Evolutionary conservation across 1,140 invertebrate species (phyloP).

Genomic region (Zaprionus camerounensis): DNA sequence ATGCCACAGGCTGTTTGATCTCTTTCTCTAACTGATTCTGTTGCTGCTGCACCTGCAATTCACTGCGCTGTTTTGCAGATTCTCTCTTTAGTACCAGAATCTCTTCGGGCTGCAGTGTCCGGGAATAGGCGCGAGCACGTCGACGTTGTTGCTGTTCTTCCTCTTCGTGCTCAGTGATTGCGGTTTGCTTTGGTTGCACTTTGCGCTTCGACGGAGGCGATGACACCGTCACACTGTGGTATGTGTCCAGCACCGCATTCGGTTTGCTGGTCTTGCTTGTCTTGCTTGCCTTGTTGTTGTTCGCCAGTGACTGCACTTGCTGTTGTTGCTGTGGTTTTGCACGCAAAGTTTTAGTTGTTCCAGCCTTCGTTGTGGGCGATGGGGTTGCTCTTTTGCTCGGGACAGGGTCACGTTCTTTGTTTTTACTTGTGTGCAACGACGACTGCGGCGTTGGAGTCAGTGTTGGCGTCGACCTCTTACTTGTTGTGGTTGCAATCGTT

Average conservation of each 20-base stretch:
- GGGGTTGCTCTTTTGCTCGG: slow-evolving; percentile 57
- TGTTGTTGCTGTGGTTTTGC: slow-evolving; percentile 29
- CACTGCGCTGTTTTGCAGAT: slow-evolving; percentile 62
- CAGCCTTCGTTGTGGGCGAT: slow-evolving; percentile 50
- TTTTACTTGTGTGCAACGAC: slow-evolving; percentile 47
- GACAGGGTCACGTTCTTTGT: slow-evolving; percentile 39
- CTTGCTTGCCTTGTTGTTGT: slow-evolving; percentile 28
- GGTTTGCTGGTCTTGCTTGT: slow-evolving; percentile 26
- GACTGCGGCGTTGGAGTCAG: neutral
- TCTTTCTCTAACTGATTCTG: slow-evolving; percentile 7
- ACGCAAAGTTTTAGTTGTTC: slow-evolving; percentile 45
- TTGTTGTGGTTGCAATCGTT: slow-evolving; percentile 27
- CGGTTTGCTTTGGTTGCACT: slow-evolving; percentile 43
- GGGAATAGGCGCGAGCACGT: slow-evolving; percentile 57
- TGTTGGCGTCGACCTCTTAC: slow-evolving; percentile 36
- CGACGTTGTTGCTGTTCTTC: slow-evolving; percentile 15
- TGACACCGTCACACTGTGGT: slow-evolving; percentile 81
- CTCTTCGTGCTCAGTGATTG: neutral
- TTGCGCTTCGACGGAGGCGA: slow-evolving; percentile 77
- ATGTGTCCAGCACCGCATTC: slow-evolving; percentile 79
- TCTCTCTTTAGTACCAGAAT: slow-evolving; percentile 71
- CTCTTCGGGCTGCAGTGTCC: slow-evolving; percentile 78
- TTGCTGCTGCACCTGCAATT: slow-evolving; percentile 38
- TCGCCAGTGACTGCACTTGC: slow-evolving; percentile 28
- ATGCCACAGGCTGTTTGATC: slow-evolving; percentile 66